Percentiles rank a stretch among this genome's conserved stretches.
Conservation (phyloP, 2,797 vertebrate species). For the Echeneis naucrates region DNA sequence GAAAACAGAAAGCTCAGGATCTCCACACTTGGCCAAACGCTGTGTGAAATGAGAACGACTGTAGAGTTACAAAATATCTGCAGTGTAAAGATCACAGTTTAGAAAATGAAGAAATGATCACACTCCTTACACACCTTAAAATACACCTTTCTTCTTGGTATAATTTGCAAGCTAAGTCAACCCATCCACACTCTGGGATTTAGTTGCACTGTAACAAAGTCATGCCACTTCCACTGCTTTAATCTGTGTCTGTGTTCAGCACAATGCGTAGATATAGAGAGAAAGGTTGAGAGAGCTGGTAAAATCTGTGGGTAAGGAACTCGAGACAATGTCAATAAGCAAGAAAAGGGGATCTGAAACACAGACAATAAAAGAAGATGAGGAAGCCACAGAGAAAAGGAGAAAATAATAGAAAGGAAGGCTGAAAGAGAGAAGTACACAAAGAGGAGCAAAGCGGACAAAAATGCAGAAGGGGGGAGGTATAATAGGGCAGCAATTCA, state of each 20-base stretch:
- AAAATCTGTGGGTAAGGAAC: slow-evolving; percentile 41
- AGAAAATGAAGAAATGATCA: not conserved
- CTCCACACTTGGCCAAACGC: not conserved
- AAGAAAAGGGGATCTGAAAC: slow-evolving; percentile 19
- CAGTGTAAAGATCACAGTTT: not conserved
- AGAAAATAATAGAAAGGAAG: slow-evolving; percentile 39
- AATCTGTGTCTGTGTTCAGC: not conserved
- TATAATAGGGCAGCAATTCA: slow-evolving; percentile 83
- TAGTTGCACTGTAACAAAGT: slow-evolving; percentile 14
- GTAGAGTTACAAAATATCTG: not conserved
- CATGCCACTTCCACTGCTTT: not conserved
- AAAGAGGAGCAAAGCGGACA: slow-evolving; percentile 57
- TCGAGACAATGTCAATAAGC: slow-evolving; percentile 42
- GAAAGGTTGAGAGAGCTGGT: slow-evolving; percentile 12
- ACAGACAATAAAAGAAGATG: slow-evolving; percentile 40
- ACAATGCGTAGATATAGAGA: slow-evolving; percentile 10
- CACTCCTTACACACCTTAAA: not conserved
- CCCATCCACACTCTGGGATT: not conserved
- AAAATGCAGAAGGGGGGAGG: slow-evolving; percentile 69
- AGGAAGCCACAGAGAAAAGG: slow-evolving; percentile 40
- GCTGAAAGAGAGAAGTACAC: slow-evolving; percentile 42
- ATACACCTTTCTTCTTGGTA: not conserved
- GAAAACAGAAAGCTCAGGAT: not conserved
- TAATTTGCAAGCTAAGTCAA: not conserved
- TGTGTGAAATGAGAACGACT: not conserved